A percentile compares a stretch with the other conserved stretches of the same genome.
These are phyloP conservation scores for Grapholita molesta DNA, from an alignment of 1,140 invertebrate genomes.

Conservation along the genomic window DNA sequence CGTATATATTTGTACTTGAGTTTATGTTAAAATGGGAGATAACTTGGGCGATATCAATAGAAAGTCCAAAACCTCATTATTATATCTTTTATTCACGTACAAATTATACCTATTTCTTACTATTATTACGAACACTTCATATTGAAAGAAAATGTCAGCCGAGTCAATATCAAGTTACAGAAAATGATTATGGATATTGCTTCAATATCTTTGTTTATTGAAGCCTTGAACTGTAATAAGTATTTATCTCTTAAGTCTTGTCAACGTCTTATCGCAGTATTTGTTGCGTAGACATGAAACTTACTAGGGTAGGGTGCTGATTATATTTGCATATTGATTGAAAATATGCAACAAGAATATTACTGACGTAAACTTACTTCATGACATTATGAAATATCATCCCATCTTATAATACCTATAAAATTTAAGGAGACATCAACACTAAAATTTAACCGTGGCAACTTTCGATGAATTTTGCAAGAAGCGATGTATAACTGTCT, in stretches of 20 bases:
- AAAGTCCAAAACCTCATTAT: too few relatives aligned
- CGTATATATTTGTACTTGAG: too few relatives aligned
- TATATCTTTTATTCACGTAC: too few relatives aligned
- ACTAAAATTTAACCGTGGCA: too few relatives aligned
- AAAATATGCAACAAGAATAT: not conserved
- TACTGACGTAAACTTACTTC: not conserved
- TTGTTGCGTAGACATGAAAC: not conserved
- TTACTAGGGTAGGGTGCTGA: not conserved
- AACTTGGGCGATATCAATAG: too few relatives aligned
- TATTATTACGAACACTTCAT: not conserved
- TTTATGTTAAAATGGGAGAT: too few relatives aligned
- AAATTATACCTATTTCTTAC: too few relatives aligned
- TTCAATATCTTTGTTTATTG: slow-evolving; percentile 5
- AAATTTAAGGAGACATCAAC: not conserved
- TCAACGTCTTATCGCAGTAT: not conserved
- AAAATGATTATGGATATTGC: slow-evolving; percentile 1
- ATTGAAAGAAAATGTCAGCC: not conserved
- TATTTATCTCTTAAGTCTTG: not conserved
- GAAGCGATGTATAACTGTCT: too few relatives aligned
- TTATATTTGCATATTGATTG: not conserved
- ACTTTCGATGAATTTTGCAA: too few relatives aligned
- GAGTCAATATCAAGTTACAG: not conserved
- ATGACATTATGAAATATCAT: not conserved
- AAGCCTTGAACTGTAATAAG: not conserved
- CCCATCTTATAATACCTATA: not conserved